A percentile compares a stretch with the other conserved stretches of the same genome.
Conservation (phyloP, 2,113 vertebrate species). For the Equus przewalskii region DNA sequence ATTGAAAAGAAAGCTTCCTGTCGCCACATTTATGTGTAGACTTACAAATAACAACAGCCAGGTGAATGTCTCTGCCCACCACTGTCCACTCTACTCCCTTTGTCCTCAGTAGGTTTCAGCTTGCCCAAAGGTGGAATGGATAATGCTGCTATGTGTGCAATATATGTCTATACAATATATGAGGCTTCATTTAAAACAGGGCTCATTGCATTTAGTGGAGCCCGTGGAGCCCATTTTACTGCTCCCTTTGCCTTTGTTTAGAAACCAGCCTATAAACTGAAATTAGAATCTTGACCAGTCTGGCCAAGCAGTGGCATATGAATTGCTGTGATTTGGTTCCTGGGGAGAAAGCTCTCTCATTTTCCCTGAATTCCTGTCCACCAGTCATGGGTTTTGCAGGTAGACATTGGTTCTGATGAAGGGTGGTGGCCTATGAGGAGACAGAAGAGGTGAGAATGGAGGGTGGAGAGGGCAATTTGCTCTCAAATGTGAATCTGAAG, state of each 20-base stretch:
- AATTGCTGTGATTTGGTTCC: not conserved
- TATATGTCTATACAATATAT: accelerated
- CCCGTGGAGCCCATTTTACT: too few species aligned
- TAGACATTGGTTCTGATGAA: not conserved
- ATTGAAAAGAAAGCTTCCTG: not conserved
- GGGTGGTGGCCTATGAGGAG: not conserved
- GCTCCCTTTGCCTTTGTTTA: not conserved
- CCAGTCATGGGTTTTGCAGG: not conserved
- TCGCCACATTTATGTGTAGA: not conserved
- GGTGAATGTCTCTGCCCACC: not conserved
- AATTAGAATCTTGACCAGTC: not conserved
- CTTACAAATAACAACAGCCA: not conserved
- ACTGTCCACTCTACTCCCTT: not conserved
- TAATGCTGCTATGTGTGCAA: not conserved
- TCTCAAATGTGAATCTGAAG: slow-evolving; percentile 37
- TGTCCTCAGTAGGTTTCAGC: not conserved
- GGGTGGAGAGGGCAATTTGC: not conserved
- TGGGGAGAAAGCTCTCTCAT: not conserved
- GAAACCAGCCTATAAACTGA: not conserved
- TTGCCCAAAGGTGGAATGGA: not conserved
- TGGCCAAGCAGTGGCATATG: not conserved
- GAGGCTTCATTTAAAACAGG: not conserved
- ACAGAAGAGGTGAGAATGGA: not conserved
- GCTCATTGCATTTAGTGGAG: not conserved
- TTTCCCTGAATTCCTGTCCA: not conserved